These are phyloP conservation scores for Pocillopora verrucosa DNA, from an alignment of 64 coral and sea anemone species.

Conservation along the genomic window DNA sequence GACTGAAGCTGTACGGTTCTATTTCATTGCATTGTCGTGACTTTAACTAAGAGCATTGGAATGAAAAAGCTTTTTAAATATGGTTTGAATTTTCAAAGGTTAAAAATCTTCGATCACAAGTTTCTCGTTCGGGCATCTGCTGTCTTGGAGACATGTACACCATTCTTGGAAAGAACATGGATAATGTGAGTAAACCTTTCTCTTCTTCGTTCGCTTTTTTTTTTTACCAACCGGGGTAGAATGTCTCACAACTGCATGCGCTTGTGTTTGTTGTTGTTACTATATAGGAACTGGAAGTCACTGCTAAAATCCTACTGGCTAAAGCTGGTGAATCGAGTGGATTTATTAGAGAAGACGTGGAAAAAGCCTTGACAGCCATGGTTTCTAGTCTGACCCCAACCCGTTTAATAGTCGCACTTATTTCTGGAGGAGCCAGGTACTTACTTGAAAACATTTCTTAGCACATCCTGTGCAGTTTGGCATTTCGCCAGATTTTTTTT, in stretches of 20 bases:
- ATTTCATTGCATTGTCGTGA: too few relatives aligned
- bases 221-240: not conserved
- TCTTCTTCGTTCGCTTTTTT: not conserved
- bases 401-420: conserved; percentile 69
- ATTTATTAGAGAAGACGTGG: conserved; percentile 93
- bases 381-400: conserved; percentile 54
- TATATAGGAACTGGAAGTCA: conserved; percentile 78
- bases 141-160: conserved; percentile 90
- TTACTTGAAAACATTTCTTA: not conserved
- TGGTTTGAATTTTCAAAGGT: conserved; percentile 43
- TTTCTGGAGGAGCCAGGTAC: conserved; percentile 74
- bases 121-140: conserved; percentile 85
- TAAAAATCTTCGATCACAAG: conserved; percentile 98
- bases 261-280: not conserved
- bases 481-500: too few relatives aligned
- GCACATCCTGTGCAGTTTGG: too few relatives aligned
- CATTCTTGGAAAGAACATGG: conserved; percentile 86
- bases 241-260: not conserved
- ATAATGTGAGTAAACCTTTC: conserved; percentile 62
- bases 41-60: too few relatives aligned
- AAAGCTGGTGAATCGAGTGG: conserved; percentile 88
- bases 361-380: conserved; percentile 77
- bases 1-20: too few relatives aligned
- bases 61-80: too few relatives aligned
- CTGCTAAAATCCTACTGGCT: conserved; percentile 70